A percentile compares a stretch with the other conserved stretches of the same genome.
Conservation (phyloP, 2,797 vertebrate genomes). For the Thalassophryne amazonica region DNA sequence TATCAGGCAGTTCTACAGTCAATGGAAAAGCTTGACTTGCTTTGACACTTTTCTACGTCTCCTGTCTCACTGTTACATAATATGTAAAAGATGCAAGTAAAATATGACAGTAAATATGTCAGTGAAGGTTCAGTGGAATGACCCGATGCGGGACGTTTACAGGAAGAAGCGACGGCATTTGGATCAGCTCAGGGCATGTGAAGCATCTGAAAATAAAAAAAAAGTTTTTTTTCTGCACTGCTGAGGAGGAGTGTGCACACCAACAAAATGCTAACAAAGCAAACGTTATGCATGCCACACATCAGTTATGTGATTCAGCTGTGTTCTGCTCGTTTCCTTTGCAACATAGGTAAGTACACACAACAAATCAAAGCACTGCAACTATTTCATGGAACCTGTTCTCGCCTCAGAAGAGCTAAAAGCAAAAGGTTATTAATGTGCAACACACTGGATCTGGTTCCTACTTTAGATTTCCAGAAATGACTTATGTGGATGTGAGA, state of each 20-base stretch:
- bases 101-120: not conserved
- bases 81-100: not conserved
- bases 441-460: conserved; percentile 32
- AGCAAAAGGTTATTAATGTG: conserved; percentile 54
- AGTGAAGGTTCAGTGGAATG: not conserved
- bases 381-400: conserved; percentile 32
- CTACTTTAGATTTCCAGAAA: conserved; percentile 21
- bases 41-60: not conserved
- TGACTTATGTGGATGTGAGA: too few relatives aligned
- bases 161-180: conserved; percentile 22
- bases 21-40: conserved; percentile 10
- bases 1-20: conserved; percentile 6
- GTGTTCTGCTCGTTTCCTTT: conserved; percentile 44
- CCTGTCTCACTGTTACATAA: not conserved
- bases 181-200: conserved; percentile 38
- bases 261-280: conserved; percentile 59
- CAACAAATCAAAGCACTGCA: conserved; percentile 53
- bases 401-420: conserved; percentile 33
- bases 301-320: conserved; percentile 47
- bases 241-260: not conserved
- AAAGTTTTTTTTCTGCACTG: too few relatives aligned
- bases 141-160: not conserved
- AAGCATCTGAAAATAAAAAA: too few relatives aligned
- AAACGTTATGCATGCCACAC: conserved; percentile 60
- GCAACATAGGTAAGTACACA: conserved; percentile 18